phyloP scores from a whole-genome alignment of 1,140 invertebrate species.

The Drosophila persimilis region DNA sequence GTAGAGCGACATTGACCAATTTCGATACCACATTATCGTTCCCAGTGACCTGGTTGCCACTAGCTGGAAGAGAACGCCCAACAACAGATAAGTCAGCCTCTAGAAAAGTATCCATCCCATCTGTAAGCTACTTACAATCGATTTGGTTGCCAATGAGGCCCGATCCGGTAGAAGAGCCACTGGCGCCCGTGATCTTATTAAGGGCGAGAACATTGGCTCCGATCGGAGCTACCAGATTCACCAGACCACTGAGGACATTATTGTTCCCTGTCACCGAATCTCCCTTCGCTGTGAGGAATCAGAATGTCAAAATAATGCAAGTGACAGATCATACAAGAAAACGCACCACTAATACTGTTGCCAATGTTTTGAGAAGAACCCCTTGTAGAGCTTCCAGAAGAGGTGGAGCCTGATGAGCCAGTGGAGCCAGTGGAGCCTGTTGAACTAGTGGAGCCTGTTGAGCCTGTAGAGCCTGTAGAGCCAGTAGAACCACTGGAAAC shows the following conservation, averaged over 20 bases:
- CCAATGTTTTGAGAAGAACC: constrained; percentile 6
- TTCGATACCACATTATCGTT: constrained; percentile 1
- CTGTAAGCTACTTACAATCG: too few species aligned
- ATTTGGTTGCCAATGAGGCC: constrained; percentile 1
- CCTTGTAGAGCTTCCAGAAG: neutral
- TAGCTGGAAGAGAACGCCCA: neutral
- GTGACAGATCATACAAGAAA: neutral
- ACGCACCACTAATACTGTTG: neutral
- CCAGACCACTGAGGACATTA: neutral
- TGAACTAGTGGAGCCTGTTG: neutral
- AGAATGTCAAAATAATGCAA: too few species aligned
- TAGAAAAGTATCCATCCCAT: too few species aligned
- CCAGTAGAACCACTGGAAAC: neutral
- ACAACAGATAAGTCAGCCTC: too few species aligned
- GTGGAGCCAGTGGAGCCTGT: constrained; percentile 1
- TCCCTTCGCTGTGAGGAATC: neutral
- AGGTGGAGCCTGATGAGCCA: neutral
- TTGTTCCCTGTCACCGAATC: neutral
- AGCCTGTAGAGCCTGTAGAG: neutral
- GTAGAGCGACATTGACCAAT: neutral
- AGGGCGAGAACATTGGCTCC: constrained; percentile 1
- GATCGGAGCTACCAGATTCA: constrained; percentile 2
- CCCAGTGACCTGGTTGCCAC: constrained; percentile 4
- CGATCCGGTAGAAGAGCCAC: neutral
- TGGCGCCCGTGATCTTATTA: neutral